Percentiles rank a stretch among this genome's conserved stretches.
Evolutionary conservation across 2,797 vertebrate genomes (phyloP).

Genomic region (Myotis myotis): DNA sequence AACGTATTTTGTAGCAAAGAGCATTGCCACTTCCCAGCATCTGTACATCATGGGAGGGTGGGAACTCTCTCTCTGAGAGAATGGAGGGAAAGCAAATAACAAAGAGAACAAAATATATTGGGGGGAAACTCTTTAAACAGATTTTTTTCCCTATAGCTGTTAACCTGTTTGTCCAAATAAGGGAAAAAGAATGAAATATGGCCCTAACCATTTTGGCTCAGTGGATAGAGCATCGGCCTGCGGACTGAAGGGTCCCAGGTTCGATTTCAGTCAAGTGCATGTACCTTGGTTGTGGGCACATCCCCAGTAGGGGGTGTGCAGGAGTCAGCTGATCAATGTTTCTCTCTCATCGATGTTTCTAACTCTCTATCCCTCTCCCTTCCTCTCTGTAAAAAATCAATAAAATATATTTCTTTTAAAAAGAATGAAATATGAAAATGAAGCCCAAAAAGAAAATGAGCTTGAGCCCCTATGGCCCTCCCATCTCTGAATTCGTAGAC

Average conservation of each 20-base stretch:
- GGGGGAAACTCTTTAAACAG: not conserved
- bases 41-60: too few relatives aligned
- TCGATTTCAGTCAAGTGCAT: too few relatives aligned
- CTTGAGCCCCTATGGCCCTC: not conserved
- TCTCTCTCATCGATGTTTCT: too few relatives aligned
- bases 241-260: too few relatives aligned
- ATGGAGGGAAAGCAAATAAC: not conserved
- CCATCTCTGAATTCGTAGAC: not conserved
- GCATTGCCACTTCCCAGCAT: not conserved
- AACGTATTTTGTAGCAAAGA: not conserved
- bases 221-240: too few relatives aligned
- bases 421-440: not conserved
- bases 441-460: not conserved
- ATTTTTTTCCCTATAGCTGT: not conserved
- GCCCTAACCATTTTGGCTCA: too few relatives aligned
- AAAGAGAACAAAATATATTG: not conserved
- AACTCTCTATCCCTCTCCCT: too few relatives aligned
- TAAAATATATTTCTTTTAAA: too few relatives aligned
- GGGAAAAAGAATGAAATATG: not conserved
- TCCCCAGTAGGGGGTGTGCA: too few relatives aligned
- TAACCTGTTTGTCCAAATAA: not conserved
- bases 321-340: too few relatives aligned
- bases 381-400: too few relatives aligned
- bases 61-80: not conserved
- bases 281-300: too few relatives aligned